Conservation (phyloP, 2,113 vertebrate genomes). For the Psettodes erumei region DNA sequence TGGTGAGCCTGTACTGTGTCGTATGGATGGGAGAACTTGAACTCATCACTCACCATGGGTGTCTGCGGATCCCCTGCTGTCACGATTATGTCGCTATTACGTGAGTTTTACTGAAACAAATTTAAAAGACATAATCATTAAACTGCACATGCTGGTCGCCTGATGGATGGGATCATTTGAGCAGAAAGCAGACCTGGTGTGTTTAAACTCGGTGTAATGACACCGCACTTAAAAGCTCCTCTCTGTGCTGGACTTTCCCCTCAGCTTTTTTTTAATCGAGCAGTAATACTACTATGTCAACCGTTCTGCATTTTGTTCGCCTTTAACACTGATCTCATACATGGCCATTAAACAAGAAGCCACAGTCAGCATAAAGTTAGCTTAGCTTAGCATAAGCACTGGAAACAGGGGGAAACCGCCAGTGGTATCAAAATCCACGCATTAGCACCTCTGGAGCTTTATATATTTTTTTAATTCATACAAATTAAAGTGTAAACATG, state of each 20-base stretch:
- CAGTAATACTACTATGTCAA: background rate
- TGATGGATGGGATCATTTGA: conserved; percentile 53
- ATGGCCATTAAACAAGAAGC: background rate
- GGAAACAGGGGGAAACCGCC: background rate
- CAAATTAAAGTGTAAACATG: background rate
- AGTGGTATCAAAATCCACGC: too few relatives aligned
- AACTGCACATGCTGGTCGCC: conserved; percentile 14
- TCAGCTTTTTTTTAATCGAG: background rate
- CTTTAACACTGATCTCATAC: background rate
- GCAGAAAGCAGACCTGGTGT: conserved; percentile 33
- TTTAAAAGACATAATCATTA: conserved; percentile 68
- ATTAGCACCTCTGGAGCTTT: background rate
- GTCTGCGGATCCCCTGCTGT: conserved; percentile 36
- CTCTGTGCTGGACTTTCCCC: background rate
- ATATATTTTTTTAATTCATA: background rate
- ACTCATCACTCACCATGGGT: conserved; percentile 22
- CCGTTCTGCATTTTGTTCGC: background rate
- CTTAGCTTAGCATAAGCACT: background rate
- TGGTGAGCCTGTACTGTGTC: too few relatives aligned
- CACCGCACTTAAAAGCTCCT: conserved; percentile 49
- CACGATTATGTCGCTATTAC: conserved; percentile 40
- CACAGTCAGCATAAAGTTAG: background rate
- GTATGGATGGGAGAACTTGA: background rate
- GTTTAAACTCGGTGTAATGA: conserved; percentile 56
- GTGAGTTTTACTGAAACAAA: conserved; percentile 37